Base-by-base conservation (phyloP, 2,797 vertebrate species). In the Hippoglossus hippoglossus region DNA sequence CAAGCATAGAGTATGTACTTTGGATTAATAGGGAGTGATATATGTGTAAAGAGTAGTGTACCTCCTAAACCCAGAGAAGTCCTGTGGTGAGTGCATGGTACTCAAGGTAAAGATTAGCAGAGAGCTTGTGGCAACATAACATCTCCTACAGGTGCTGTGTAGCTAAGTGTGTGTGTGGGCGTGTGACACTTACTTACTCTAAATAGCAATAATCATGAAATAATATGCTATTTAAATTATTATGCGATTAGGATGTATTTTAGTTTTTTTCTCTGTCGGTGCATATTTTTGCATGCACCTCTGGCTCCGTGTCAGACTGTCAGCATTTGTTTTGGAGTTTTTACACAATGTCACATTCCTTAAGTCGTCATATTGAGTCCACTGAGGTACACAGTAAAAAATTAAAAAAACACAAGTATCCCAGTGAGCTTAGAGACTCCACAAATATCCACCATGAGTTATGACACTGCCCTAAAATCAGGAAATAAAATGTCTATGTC, bases 1-100 rank as follows among this genome's bases (percentile, higher is more conserved):
- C 91, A 93, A 91, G 91, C 80, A 83, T 87, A 81, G 77, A 79
- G 80, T 88, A 89, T 91, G 91, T 92, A 93, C 89, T 89, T 88
- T 85, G 91, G 85, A 91, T 92, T 93, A 92, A 91, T 85, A 67
- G 79, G 80, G 81, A 86, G 83, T 83, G 87, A 93, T 91, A 85
- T 86, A 90, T 87, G 84, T 91, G 87, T 91, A 88, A 92, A 90
- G 85, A 90, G 88, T 72, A 79, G 77, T 83, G 82, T 90, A 87
- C 85, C 82, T 73, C 67, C 57, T 91, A 92, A 91, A 92, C 92
- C 87, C 66, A 2, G 54, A 79, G 82, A 83, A 82, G 81, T 86
- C 91, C 88, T 90, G 90, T 61, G 82, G 90, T 83, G 91, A 87
- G 76, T 71, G 71, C 59, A 31, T 63, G 75, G 75, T 67, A 79